Percentiles rank a stretch among this genome's conserved stretches.
phyloP scores from a whole-genome alignment of 2,797 vertebrate genomes.

The Synaphobranchus kaupii region DNA sequence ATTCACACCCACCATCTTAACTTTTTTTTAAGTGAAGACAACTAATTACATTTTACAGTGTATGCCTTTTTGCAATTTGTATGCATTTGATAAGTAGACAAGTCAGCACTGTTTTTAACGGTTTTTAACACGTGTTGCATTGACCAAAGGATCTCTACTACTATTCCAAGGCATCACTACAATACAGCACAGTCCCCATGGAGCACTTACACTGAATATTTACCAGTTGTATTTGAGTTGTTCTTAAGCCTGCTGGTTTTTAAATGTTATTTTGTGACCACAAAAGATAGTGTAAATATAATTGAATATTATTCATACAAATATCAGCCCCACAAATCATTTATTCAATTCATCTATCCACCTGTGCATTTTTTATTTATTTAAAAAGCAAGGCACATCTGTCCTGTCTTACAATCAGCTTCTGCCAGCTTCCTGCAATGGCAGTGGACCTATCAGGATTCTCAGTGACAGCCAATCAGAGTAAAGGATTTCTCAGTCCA shows the following conservation, averaged over 20 bases:
- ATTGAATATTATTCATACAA: not conserved
- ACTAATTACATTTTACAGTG: too few species aligned
- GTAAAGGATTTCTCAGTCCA: slow-evolving; percentile 40
- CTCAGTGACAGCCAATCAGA: slow-evolving; percentile 22
- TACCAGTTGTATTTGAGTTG: not conserved
- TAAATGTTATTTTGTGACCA: not conserved
- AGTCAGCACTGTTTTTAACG: too few species aligned
- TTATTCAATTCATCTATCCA: not conserved
- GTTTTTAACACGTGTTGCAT: not conserved
- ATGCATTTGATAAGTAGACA: not conserved
- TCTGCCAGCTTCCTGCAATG: slow-evolving; percentile 13
- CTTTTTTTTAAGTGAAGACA: too few species aligned
- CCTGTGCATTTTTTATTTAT: not conserved
- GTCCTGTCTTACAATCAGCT: not conserved
- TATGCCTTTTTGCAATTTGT: not conserved
- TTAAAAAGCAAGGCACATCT: too few species aligned
- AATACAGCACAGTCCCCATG: not conserved
- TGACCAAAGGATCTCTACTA: not conserved
- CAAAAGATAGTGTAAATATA: not conserved
- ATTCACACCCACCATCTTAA: too few species aligned
- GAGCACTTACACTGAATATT: not conserved
- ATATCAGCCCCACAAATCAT: not conserved
- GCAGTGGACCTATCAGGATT: slow-evolving; percentile 55
- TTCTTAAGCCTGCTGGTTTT: not conserved
- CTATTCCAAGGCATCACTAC: not conserved